phyloP scores from a whole-genome alignment of 2,888 invertebrate species.

The Eledona agricola region DNA sequence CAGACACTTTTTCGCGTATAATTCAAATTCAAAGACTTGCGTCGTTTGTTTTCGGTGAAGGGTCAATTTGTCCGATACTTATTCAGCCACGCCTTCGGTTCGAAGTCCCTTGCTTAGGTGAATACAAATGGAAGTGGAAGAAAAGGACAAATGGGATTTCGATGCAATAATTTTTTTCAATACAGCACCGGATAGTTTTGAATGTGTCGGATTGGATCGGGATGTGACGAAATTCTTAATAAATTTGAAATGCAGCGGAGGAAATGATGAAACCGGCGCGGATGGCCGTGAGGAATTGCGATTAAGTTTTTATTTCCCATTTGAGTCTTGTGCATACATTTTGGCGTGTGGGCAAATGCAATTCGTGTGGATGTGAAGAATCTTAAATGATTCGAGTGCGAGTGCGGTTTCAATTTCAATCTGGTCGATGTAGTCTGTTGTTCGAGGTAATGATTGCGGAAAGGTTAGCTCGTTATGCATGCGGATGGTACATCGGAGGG shows the following conservation, averaged over 20 bases:
- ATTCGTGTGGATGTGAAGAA: constrained; percentile 7
- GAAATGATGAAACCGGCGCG: constrained; percentile 8
- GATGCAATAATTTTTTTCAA: constrained; percentile 13
- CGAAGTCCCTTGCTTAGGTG: constrained; percentile 9
- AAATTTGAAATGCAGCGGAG: constrained; percentile 8
- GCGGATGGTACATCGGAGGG: constrained; percentile 23
- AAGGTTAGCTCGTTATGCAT: constrained; percentile 14
- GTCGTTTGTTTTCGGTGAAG: constrained; percentile 19
- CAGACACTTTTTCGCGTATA: too few species aligned
- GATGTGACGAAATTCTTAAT: too few species aligned
- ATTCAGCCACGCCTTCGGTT: constrained; percentile 1
- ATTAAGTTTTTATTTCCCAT: constrained; percentile 12
- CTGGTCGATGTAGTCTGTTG: constrained; percentile 10
- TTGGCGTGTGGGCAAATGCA: constrained; percentile 13
- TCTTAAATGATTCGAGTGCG: constrained; percentile 3
- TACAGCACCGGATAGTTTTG: constrained; percentile 4
- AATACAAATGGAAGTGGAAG: constrained; percentile 12
- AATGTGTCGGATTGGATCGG: constrained; percentile 7
- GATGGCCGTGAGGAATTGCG: constrained; percentile 12
- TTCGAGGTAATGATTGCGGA: constrained; percentile 21
- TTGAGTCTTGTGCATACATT: constrained; percentile 17
- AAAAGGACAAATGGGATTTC: constrained; percentile 8
- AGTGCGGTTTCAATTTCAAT: constrained; percentile 18
- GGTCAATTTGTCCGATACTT: constrained; percentile 17
- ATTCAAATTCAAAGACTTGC: too few species aligned